These are phyloP conservation scores for Amaurobius ferox DNA, from an alignment of 2,888 invertebrate species.

Conservation along the genomic window DNA sequence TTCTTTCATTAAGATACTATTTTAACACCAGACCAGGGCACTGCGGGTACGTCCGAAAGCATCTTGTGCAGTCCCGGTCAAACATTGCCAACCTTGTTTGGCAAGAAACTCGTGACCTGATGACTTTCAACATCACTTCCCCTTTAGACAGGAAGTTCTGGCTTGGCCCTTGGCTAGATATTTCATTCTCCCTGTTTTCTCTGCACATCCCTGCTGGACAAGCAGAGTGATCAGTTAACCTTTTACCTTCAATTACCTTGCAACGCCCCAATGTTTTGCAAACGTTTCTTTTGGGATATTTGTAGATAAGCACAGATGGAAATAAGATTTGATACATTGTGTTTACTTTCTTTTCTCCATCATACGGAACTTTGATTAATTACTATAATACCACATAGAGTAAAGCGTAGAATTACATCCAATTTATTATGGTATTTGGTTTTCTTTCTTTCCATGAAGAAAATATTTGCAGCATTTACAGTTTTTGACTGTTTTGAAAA, in stretches of 20 bases:
- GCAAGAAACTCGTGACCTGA: slow-evolving; percentile 52
- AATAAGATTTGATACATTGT: no score
- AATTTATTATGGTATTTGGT: no score
- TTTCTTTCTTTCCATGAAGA: no score
- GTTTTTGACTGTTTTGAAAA: no score
- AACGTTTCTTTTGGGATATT: no score
- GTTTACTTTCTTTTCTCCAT: no score
- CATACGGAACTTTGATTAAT: no score
- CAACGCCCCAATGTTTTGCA: neutral
- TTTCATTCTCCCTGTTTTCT: slow-evolving; percentile 25
- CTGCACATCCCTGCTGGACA: neutral
- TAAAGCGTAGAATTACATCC: no score
- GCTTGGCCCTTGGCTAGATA: slow-evolving; percentile 29
- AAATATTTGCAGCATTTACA: no score
- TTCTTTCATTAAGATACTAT: no score
- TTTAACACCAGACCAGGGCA: neutral
- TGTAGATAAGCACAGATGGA: no score
- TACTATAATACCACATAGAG: no score
- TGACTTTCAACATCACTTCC: slow-evolving; percentile 58
- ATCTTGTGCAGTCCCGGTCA: neutral
- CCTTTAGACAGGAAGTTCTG: slow-evolving; percentile 52
- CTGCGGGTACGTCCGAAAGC: neutral
- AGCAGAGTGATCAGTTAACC: neutral
- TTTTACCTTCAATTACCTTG: neutral
- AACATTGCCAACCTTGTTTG: slow-evolving; percentile 17